Conservation (phyloP, 2,888 invertebrate genomes). For the Drosophila subsilvestris region DNA sequence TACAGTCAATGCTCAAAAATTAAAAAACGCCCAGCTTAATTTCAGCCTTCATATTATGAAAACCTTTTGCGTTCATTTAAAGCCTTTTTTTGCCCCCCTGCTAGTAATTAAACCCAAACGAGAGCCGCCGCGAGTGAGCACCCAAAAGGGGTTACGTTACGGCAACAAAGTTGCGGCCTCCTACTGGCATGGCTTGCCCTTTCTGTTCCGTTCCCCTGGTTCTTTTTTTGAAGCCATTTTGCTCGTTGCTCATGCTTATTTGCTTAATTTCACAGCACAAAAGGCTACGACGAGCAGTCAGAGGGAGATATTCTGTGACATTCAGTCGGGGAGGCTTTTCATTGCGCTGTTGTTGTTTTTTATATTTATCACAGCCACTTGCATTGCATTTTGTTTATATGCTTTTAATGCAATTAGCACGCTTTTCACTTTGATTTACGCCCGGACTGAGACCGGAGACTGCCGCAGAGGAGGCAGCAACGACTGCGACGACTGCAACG, state of each 20-base stretch:
- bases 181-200: conserved; percentile 3
- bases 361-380: conserved; percentile 74
- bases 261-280: conserved; percentile 79
- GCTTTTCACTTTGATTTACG: conserved; percentile 80
- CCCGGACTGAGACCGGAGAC: conserved; percentile 51
- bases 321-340: conserved; percentile 24
- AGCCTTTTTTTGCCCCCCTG: conserved; percentile 45
- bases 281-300: conserved; percentile 41
- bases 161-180: conserved; percentile 45
- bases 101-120: conserved; percentile 59
- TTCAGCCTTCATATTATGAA: not conserved
- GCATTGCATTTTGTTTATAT: conserved; percentile 80
- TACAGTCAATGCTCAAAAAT: too few species aligned
- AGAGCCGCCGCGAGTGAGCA: conserved; percentile 5
- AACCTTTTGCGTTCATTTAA: not conserved
- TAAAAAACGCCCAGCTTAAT: not conserved
- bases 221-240: conserved; percentile 27
- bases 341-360: conserved; percentile 40
- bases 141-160: conserved; percentile 26
- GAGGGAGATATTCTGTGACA: conserved; percentile 24
- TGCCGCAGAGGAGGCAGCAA: conserved; percentile 1
- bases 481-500: not conserved
- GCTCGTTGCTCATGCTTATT: conserved; percentile 62
- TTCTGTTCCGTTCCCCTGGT: conserved; percentile 3
- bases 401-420: conserved; percentile 80